phyloP scores from a whole-genome alignment of 2,113 vertebrate genomes.

The Actenoides lindsayi region DNA sequence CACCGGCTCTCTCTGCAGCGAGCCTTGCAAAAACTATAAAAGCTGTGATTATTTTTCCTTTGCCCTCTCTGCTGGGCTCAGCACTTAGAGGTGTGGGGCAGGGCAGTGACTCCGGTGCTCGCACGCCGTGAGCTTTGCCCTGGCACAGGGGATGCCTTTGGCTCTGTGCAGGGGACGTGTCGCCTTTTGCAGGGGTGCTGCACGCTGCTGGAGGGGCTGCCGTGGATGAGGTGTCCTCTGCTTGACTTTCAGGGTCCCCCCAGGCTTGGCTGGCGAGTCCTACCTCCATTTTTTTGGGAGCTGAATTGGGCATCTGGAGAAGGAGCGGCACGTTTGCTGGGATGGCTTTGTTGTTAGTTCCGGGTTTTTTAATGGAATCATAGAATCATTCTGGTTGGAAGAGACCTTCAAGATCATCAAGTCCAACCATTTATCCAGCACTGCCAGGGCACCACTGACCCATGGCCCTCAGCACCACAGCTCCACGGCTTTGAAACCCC shows the following conservation, averaged over 20 bases:
- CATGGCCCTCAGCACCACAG: no score
- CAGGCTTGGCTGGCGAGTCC: not conserved
- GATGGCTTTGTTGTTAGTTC: not conserved
- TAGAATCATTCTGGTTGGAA: no score
- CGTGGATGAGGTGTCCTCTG: not conserved
- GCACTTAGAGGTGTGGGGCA: not conserved
- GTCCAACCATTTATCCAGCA: no score
- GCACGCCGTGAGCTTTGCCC: not conserved
- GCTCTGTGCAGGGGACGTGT: not conserved
- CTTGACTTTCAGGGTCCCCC: not conserved
- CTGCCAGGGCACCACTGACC: no score
- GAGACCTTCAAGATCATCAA: no score
- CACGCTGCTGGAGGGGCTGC: not conserved
- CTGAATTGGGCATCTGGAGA: not conserved
- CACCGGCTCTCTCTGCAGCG: rapidly evolving
- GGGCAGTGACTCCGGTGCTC: not conserved
- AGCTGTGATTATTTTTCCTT: not conserved
- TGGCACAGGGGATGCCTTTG: rapidly evolving
- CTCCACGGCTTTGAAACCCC: no score
- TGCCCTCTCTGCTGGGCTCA: not conserved
- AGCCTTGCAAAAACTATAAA: not conserved
- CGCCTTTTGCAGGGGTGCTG: not conserved
- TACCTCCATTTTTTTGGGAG: not conserved
- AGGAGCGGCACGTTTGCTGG: not conserved
- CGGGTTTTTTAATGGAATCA: not conserved